phyloP scores from a whole-genome alignment of 2,888 invertebrate genomes.

The Spodoptera picta region DNA sequence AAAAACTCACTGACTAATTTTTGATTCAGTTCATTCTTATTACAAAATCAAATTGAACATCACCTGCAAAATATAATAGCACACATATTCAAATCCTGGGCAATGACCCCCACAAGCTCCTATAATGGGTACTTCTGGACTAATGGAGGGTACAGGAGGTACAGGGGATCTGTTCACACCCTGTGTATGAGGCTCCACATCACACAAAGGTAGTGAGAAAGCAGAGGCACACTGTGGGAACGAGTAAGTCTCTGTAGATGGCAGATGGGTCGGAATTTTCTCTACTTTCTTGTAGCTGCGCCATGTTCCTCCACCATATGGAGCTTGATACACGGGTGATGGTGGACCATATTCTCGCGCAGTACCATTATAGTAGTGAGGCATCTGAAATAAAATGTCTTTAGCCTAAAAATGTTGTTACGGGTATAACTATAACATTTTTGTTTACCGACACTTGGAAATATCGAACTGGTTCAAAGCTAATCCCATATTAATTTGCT shows the following conservation, averaged over 20 bases:
- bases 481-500: no score
- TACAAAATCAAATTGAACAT: conserved; percentile 1
- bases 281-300: conserved; percentile 74
- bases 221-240: conserved; percentile 83
- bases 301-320: conserved; percentile 82
- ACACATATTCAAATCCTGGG: conserved; percentile 91
- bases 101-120: conserved; percentile 92
- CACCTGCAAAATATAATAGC: conserved; percentile 92
- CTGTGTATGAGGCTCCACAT: conserved; percentile 69
- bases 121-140: conserved; percentile 88
- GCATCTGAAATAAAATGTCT: conserved; percentile 69
- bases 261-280: conserved; percentile 64
- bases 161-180: conserved; percentile 70
- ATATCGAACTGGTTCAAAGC: no score
- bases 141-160: conserved; percentile 76
- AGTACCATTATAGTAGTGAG: conserved; percentile 78
- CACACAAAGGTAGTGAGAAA: conserved; percentile 81
- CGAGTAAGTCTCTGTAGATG: conserved; percentile 69
- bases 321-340: conserved; percentile 85
- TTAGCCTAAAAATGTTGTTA: no score
- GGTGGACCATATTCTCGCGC: conserved; percentile 78
- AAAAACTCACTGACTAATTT: background rate
- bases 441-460: no score
- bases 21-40: background rate
- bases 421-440: no score